A percentile compares a stretch with the other conserved stretches of the same genome.
phyloP scores from a whole-genome alignment of 2,888 invertebrate genomes.

The Saturnia japonica region DNA sequence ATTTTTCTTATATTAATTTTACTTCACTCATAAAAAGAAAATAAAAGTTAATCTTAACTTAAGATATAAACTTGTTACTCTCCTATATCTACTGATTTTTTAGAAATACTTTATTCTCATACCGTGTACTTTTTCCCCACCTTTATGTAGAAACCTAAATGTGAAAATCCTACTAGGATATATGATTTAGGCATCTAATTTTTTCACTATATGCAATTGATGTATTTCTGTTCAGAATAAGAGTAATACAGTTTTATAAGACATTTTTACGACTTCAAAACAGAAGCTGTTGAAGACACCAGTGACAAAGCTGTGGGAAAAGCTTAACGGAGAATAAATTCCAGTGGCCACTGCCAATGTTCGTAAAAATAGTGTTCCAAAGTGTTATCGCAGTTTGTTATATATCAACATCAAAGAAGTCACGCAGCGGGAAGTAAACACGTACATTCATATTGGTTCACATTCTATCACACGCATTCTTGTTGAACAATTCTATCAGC shows the following conservation, averaged over 20 bases:
- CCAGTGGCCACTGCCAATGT: background rate
- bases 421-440: conserved; percentile 23
- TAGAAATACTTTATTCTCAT: too few relatives aligned
- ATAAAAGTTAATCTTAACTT: too few relatives aligned
- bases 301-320: background rate
- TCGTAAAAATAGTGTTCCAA: background rate
- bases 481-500: conserved; percentile 75
- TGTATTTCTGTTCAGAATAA: too few relatives aligned
- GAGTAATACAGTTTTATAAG: background rate
- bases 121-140: too few relatives aligned
- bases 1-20: too few relatives aligned
- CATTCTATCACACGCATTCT: conserved; percentile 80
- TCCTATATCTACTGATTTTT: too few relatives aligned
- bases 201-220: too few relatives aligned
- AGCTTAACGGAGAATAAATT: background rate
- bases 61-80: too few relatives aligned
- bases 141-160: background rate
- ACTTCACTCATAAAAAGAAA: too few relatives aligned
- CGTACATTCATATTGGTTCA: conserved; percentile 60
- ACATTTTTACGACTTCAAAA: background rate
- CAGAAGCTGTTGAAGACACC: background rate
- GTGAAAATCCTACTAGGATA: background rate
- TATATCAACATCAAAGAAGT: conserved; percentile 6
- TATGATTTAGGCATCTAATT: background rate
- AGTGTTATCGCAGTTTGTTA: background rate